phyloP scores from a whole-genome alignment of 2,113 vertebrate species.

The Phylloscopus trochilus region DNA sequence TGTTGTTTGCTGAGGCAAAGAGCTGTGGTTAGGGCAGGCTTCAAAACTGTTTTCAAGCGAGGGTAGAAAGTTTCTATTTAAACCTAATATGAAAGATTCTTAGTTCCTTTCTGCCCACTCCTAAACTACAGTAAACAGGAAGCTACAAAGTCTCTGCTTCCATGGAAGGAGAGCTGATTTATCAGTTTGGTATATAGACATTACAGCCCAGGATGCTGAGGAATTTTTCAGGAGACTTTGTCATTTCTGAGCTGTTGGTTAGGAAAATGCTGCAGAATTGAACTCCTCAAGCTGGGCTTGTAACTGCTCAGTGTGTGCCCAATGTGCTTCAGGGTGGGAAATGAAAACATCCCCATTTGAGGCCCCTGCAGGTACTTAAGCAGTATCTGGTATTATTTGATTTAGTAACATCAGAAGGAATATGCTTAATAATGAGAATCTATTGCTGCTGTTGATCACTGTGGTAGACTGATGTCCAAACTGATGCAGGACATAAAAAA shows the following conservation, averaged over 20 bases:
- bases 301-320: not conserved
- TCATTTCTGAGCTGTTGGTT: not conserved
- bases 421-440: not conserved
- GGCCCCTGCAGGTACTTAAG: not conserved
- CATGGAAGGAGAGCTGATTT: not conserved
- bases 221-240: not conserved
- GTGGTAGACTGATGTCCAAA: not conserved
- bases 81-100: not conserved
- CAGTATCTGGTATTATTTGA: not conserved
- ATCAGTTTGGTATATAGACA: not conserved
- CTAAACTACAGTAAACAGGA: not conserved
- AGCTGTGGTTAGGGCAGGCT: not conserved
- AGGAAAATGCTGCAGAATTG: not conserved
- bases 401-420: not conserved
- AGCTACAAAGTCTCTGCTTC: not conserved
- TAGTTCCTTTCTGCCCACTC: not conserved
- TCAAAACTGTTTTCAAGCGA: not conserved
- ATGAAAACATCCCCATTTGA: not conserved
- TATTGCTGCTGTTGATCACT: not conserved
- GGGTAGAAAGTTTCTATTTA: not conserved
- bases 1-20: not conserved
- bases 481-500: not conserved
- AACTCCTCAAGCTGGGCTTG: not conserved
- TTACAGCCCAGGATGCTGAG: not conserved
- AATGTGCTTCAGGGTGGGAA: not conserved